Conservation (phyloP, 1,140 invertebrate genomes). For the Spodoptera litura region DNA sequence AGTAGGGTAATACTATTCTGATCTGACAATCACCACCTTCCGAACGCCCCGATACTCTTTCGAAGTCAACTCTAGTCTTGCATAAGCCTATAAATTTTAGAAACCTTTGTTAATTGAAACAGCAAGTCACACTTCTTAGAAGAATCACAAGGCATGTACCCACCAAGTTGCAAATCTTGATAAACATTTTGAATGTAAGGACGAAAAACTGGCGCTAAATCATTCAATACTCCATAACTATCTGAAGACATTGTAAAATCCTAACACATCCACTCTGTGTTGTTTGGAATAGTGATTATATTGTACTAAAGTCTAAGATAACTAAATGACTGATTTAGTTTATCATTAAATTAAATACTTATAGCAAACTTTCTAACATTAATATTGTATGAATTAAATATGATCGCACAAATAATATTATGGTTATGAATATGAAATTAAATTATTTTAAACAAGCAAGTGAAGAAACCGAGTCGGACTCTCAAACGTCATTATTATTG, state of each 20-base stretch:
- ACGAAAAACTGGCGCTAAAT: constrained; percentile 74
- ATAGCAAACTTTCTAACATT: no score
- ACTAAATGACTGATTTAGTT: no score
- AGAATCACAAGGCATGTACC: no score
- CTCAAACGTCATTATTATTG: no score
- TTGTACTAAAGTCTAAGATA: background rate
- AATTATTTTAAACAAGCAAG: no score
- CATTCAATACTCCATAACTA: constrained; percentile 66
- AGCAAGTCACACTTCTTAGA: background rate
- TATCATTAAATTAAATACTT: no score
- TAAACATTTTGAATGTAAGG: constrained; percentile 78
- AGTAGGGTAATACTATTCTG: constrained; percentile 78
- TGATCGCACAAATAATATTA: no score
- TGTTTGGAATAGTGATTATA: background rate
- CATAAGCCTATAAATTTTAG: constrained; percentile 68
- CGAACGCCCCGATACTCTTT: constrained; percentile 66
- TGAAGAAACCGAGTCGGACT: no score
- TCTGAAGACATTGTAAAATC: constrained; percentile 60
- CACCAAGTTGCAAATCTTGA: constrained; percentile 77
- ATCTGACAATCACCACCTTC: constrained; percentile 73
- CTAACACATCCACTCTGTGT: background rate
- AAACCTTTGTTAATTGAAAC: constrained; percentile 2
- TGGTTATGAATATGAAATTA: no score
- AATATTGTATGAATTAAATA: background rate
- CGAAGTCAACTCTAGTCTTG: constrained; percentile 78